phyloP scores from a whole-genome alignment of 2,113 vertebrate genomes.

The Brevimyrus niger region DNA sequence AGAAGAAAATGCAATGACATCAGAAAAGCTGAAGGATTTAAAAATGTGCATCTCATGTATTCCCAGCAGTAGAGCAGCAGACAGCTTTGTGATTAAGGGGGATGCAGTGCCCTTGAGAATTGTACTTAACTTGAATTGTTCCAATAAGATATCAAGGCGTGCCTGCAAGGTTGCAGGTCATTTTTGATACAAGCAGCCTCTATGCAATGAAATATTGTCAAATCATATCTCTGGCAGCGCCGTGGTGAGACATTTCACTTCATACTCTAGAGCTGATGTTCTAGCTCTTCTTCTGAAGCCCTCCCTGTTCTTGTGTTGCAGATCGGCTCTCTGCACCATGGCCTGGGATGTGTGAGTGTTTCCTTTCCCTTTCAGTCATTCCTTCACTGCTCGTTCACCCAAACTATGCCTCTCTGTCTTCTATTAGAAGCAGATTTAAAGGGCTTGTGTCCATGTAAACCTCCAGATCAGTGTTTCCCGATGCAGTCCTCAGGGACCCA shows the following conservation, averaged over 20 bases:
- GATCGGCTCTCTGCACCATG: slow-evolving; percentile 94
- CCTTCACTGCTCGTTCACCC: neutral
- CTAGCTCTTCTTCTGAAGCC: slow-evolving; percentile 14
- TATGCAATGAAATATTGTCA: neutral
- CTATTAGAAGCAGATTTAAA: neutral
- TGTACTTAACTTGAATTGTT: neutral
- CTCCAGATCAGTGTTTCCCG: neutral
- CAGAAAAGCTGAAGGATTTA: neutral
- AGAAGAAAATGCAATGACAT: neutral
- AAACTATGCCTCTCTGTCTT: neutral
- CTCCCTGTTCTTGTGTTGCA: slow-evolving; percentile 40
- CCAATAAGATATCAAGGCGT: neutral
- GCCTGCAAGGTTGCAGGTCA: neutral
- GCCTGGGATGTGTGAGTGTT: slow-evolving; percentile 92
- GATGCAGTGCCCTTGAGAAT: neutral
- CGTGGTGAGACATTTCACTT: neutral
- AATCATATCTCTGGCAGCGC: neutral
- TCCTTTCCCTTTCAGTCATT: neutral
- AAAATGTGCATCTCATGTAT: neutral
- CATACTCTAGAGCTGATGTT: neutral
- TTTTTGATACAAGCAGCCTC: neutral
- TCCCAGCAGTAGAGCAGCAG: neutral
- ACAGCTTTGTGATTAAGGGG: neutral
- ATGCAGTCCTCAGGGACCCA: neutral
- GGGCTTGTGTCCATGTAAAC: neutral